Conservation (phyloP, 2,113 vertebrate genomes). For the Pomatorhinus ruficollis region DNA sequence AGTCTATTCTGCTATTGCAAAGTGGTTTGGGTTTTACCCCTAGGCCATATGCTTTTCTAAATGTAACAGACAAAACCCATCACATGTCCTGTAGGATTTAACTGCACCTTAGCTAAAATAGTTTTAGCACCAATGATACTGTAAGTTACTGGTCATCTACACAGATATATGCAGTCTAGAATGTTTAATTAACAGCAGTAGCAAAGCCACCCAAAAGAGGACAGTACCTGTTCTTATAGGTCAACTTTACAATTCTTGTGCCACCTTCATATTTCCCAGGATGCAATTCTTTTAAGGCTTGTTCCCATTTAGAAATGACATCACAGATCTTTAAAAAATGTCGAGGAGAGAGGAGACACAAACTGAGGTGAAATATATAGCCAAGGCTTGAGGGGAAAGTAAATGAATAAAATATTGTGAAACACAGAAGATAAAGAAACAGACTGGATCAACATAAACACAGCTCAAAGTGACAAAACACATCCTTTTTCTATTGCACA, state of each 20-base stretch:
- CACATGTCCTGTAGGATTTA: neutral
- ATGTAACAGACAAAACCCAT: neutral
- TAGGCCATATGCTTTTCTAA: neutral
- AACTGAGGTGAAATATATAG: neutral
- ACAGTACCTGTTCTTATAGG: conserved; percentile 87
- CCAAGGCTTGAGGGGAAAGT: neutral
- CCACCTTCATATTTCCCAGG: conserved; percentile 87
- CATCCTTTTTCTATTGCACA: neutral
- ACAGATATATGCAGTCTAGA: neutral
- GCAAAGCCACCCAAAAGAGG: neutral
- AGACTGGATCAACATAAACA: neutral
- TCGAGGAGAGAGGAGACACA: neutral
- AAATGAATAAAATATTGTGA: neutral
- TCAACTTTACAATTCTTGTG: conserved; percentile 85
- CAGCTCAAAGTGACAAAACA: neutral
- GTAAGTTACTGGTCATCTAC: neutral
- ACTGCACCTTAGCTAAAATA: neutral
- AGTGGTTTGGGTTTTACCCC: neutral
- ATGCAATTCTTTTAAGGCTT: conserved; percentile 87
- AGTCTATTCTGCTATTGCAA: neutral
- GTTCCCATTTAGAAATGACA: conserved; percentile 92
- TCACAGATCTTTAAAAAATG: conserved; percentile 83
- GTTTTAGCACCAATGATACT: neutral
- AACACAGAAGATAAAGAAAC: neutral
- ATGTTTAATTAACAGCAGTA: neutral